phyloP scores from a whole-genome alignment of 2,888 invertebrate species.

The Bugula neritina region DNA sequence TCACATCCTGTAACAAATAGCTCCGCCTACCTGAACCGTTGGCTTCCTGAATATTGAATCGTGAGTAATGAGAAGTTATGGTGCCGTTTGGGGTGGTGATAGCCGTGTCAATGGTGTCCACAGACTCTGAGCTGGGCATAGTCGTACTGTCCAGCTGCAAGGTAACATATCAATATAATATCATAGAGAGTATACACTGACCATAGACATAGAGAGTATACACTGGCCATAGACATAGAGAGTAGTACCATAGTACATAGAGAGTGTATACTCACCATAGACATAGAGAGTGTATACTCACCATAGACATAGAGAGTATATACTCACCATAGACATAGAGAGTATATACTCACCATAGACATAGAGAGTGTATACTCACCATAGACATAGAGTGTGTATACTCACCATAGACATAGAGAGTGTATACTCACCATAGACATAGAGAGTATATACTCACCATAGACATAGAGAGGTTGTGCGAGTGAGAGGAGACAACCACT shows the following conservation, averaged over 20 bases:
- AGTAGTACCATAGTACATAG: too few relatives aligned
- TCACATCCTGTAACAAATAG: not conserved
- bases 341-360: too few relatives aligned
- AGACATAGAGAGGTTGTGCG: slow-evolving; percentile 33
- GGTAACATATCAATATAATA: not conserved
- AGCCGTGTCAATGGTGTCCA: slow-evolving; percentile 3
- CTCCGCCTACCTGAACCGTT: not conserved
- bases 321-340: too few relatives aligned
- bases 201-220: not conserved
- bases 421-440: not conserved
- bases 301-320: too few relatives aligned
- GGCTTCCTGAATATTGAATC: not conserved
- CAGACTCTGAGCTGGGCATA: not conserved
- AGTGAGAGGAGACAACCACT: slow-evolving; percentile 80
- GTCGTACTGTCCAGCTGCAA: not conserved
- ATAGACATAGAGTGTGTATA: too few relatives aligned
- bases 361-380: too few relatives aligned
- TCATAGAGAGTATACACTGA: too few relatives aligned
- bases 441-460: not conserved
- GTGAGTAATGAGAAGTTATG: not conserved
- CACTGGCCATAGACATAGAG: not conserved
- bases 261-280: too few relatives aligned
- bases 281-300: too few relatives aligned
- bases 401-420: too few relatives aligned
- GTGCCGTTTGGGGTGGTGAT: not conserved